phyloP scores from a whole-genome alignment of 2,888 invertebrate genomes.

The Rhingia campestris region DNA sequence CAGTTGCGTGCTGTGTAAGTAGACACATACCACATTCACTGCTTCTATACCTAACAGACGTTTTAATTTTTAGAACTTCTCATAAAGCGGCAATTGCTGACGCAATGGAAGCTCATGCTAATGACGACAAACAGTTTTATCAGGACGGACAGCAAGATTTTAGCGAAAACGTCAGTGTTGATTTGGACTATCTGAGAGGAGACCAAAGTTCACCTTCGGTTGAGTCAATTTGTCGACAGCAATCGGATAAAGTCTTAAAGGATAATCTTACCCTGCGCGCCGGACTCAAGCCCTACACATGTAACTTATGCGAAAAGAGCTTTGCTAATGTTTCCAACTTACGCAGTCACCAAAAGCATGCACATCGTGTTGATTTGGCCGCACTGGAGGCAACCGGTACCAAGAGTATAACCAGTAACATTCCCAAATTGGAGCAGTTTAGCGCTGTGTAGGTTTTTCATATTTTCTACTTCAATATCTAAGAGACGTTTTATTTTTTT shows the following conservation, averaged over 20 bases:
- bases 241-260: constrained; percentile 78
- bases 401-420: constrained; percentile 77
- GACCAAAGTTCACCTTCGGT: constrained; percentile 8
- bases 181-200: constrained; percentile 18
- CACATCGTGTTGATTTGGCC: constrained; percentile 81
- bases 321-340: constrained; percentile 83
- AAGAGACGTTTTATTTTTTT: neutral
- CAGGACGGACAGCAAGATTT: constrained; percentile 9
- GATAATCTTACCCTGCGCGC: constrained; percentile 82
- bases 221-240: constrained; percentile 3
- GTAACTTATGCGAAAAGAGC: constrained; percentile 81
- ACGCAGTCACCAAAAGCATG: constrained; percentile 81
- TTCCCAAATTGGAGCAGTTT: constrained; percentile 81
- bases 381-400: constrained; percentile 81
- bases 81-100: too few species aligned
- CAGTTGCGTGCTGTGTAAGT: constrained; percentile 81
- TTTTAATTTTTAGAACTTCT: constrained; percentile 26
- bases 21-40: neutral
- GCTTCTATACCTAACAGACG: neutral
- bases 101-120: too few species aligned
- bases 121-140: too few species aligned
- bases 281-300: constrained; percentile 81
- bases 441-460: constrained; percentile 78
- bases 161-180: constrained; percentile 39
- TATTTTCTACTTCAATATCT: too few species aligned